A percentile compares a stretch with the other conserved stretches of the same genome.
phyloP scores from a whole-genome alignment of 2,113 vertebrate species.

The Megaleporinus macrocephalus region DNA sequence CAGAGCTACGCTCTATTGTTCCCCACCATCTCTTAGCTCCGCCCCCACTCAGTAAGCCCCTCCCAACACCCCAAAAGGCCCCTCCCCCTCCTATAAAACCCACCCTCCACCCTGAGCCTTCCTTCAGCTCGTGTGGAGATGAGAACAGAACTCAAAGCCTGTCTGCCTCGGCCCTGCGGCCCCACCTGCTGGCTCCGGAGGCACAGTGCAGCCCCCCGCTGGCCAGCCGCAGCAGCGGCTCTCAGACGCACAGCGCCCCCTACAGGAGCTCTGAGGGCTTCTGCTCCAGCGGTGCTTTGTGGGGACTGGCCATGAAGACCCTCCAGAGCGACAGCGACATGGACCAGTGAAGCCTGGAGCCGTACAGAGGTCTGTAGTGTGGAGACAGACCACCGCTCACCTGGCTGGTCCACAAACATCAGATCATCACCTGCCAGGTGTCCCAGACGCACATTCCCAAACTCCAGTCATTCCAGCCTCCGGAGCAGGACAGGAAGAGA shows the following conservation, averaged over 20 bases:
- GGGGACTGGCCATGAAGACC: constrained; percentile 93
- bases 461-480: not conserved
- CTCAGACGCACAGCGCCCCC: constrained; percentile 24
- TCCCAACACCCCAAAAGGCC: not conserved
- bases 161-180: constrained; percentile 53
- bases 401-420: too few species aligned
- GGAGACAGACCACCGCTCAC: too few species aligned
- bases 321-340: constrained; percentile 90
- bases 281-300: constrained; percentile 90
- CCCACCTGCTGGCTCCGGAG: constrained; percentile 65
- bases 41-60: constrained; percentile 17
- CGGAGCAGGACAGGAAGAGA: too few species aligned
- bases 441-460: too few species aligned
- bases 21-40: constrained; percentile 70
- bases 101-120: not conserved
- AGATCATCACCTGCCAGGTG: too few species aligned
- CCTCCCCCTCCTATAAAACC: not conserved
- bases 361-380: too few species aligned
- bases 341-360: too few species aligned
- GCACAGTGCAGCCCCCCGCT: constrained; percentile 70
- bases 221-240: constrained; percentile 57
- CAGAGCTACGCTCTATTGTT: constrained; percentile 75
- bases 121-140: constrained; percentile 1
- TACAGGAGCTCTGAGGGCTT: constrained; percentile 83
- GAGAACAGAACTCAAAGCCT: constrained; percentile 38